Evolutionary conservation across 2,113 vertebrate genomes (phyloP).

Genomic region (Heterotis niloticus): DNA sequence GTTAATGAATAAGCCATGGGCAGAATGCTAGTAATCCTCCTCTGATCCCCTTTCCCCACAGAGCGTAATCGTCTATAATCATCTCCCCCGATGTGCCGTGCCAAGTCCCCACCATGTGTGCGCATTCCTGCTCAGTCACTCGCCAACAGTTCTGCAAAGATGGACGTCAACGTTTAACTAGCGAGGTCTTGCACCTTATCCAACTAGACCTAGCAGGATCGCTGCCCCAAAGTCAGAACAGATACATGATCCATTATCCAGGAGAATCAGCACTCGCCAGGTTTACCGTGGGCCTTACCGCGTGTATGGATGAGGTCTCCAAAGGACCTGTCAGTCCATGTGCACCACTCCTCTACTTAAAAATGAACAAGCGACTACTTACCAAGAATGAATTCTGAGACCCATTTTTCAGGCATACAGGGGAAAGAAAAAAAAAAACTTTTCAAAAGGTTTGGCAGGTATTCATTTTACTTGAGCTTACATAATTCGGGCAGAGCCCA

Average conservation of each 20-base stretch:
- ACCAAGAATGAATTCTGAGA: not conserved
- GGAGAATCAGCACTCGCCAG: not conserved
- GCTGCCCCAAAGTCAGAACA: not conserved
- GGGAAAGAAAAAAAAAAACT: too few relatives aligned
- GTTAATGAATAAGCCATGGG: slow-evolving; percentile 7
- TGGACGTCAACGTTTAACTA: not conserved
- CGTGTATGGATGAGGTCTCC: too few relatives aligned
- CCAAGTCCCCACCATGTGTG: not conserved
- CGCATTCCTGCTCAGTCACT: not conserved
- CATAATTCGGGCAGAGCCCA: not conserved
- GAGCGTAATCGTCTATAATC: not conserved
- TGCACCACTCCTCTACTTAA: too few relatives aligned
- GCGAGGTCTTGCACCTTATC: not conserved
- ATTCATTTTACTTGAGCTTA: too few relatives aligned
- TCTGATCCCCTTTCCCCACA: not conserved
- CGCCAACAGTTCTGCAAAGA: slow-evolving; percentile 1
- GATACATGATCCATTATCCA: not conserved
- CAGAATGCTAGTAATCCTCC: slow-evolving; percentile 3
- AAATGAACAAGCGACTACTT: too few relatives aligned
- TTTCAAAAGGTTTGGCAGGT: too few relatives aligned
- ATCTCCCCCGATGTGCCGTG: not conserved
- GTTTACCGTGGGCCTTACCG: not conserved
- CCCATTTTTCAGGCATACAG: not conserved
- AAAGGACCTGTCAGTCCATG: too few relatives aligned
- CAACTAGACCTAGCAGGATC: not conserved